phyloP scores from a whole-genome alignment of 1,140 invertebrate species.

The Cotesia glomerata region DNA sequence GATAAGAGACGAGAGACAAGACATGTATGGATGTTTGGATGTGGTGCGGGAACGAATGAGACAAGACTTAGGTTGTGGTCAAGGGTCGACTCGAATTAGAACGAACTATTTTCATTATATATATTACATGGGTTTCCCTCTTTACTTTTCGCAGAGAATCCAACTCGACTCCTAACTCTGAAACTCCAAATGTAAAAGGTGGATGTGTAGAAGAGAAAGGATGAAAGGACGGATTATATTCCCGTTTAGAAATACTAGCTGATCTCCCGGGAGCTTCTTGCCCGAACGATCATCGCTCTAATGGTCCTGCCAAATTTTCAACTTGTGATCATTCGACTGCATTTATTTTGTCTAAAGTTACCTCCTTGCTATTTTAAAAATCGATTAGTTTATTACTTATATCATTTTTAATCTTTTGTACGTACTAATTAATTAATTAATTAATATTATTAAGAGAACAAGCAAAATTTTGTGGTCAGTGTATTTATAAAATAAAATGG shows the following conservation, averaged over 20 bases:
- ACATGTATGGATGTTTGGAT: not conserved
- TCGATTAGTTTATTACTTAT: too few species aligned
- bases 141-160: constrained; percentile 23
- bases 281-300: constrained; percentile 13
- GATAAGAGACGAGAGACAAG: constrained; percentile 37
- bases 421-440: too few species aligned
- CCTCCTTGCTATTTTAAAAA: too few species aligned
- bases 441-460: too few species aligned
- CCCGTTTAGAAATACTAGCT: constrained; percentile 10
- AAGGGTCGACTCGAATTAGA: constrained; percentile 50
- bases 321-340: constrained; percentile 8
- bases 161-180: not conserved
- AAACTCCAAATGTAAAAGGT: not conserved
- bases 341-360: not conserved
- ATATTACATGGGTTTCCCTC: constrained; percentile 44
- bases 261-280: constrained; percentile 8
- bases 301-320: constrained; percentile 12
- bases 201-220: not conserved
- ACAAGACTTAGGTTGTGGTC: constrained; percentile 38
- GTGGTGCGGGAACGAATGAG: not conserved
- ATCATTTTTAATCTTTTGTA: too few species aligned
- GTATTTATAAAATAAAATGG: too few species aligned
- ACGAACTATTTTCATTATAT: constrained; percentile 55
- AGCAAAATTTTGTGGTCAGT: too few species aligned
- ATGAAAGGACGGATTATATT: constrained; percentile 15